These are phyloP conservation scores for Musca vetustissima DNA, from an alignment of 1,140 invertebrate genomes.

Conservation along the genomic window DNA sequence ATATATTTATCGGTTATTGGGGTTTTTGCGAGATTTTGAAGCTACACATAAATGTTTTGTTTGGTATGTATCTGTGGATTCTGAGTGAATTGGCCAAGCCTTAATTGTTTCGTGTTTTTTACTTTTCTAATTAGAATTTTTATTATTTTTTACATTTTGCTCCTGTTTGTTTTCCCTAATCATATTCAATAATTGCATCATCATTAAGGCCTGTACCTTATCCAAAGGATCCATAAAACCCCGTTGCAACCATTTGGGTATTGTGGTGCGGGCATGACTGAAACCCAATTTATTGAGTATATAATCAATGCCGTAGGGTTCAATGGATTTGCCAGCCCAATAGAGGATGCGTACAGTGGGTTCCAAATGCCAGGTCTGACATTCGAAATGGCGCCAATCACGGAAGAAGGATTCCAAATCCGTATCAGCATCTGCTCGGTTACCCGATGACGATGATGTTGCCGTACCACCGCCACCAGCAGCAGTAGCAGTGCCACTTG, in stretches of 20 bases:
- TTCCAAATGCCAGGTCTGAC: slow-evolving; percentile 96
- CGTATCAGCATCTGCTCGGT: background rate
- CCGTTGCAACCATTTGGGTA: slow-evolving; percentile 98
- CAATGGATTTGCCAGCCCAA: slow-evolving; percentile 95
- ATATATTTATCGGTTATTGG: no score
- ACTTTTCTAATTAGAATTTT: slow-evolving; percentile 17
- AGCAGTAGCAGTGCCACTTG: background rate
- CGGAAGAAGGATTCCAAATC: slow-evolving; percentile 53
- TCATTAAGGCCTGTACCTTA: slow-evolving; percentile 75
- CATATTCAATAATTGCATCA: slow-evolving; percentile 66
- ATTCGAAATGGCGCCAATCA: slow-evolving; percentile 88
- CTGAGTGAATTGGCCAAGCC: background rate
- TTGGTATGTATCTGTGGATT: background rate
- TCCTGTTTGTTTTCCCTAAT: slow-evolving; percentile 55
- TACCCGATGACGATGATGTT: no score
- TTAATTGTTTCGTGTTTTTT: background rate
- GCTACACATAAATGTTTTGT: background rate
- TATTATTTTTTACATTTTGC: background rate
- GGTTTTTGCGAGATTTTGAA: background rate
- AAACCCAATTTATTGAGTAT: slow-evolving; percentile 96
- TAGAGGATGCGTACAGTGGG: slow-evolving; percentile 91
- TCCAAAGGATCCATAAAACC: slow-evolving; percentile 96
- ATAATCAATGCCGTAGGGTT: slow-evolving; percentile 96
- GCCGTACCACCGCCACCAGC: background rate
- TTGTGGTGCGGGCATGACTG: slow-evolving; percentile 93